Evolutionary conservation across 2,113 vertebrate species (phyloP).

Genomic region (Tetraodon nigroviridis): DNA sequence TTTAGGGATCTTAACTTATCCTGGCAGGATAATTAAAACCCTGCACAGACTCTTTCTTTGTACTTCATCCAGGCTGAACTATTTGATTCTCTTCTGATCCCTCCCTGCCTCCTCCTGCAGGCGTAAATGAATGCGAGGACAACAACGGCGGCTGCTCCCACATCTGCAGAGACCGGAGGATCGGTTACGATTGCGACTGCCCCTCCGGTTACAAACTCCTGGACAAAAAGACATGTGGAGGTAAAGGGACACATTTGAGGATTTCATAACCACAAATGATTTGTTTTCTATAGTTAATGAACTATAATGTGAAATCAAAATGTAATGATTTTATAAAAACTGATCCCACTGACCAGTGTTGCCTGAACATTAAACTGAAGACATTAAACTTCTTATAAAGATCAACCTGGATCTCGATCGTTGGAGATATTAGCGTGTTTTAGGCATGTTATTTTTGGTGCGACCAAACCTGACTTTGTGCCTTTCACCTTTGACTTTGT

Average conservation of each 20-base stretch:
- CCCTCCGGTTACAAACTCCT: conserved; percentile 89
- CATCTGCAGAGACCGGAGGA: conserved; percentile 88
- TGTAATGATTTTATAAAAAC: too few relatives aligned
- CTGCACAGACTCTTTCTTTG: not conserved
- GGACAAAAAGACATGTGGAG: conserved; percentile 96
- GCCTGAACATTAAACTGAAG: too few relatives aligned
- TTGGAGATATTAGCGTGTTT: too few relatives aligned
- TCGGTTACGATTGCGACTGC: conserved; percentile 91
- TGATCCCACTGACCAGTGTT: too few relatives aligned
- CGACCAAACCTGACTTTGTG: not conserved
- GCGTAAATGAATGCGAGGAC: conserved; percentile 77
- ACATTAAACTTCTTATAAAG: too few relatives aligned
- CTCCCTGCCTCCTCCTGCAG: conserved; percentile 45
- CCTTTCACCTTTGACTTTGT: too few relatives aligned
- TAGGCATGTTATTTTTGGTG: not conserved
- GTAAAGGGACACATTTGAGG: conserved; percentile 63
- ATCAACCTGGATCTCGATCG: too few relatives aligned
- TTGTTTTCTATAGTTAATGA: not conserved
- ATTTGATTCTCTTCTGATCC: not conserved
- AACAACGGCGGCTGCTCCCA: conserved; percentile 97
- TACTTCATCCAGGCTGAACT: not conserved
- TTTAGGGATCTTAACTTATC: not conserved
- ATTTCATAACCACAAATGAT: not conserved
- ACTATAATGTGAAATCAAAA: too few relatives aligned
- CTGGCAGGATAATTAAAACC: not conserved